Evolutionary conservation across 2,888 invertebrate species (phyloP), one percentile per base, ranked within the genome.

Genomic region (Clostera curtula): DNA sequence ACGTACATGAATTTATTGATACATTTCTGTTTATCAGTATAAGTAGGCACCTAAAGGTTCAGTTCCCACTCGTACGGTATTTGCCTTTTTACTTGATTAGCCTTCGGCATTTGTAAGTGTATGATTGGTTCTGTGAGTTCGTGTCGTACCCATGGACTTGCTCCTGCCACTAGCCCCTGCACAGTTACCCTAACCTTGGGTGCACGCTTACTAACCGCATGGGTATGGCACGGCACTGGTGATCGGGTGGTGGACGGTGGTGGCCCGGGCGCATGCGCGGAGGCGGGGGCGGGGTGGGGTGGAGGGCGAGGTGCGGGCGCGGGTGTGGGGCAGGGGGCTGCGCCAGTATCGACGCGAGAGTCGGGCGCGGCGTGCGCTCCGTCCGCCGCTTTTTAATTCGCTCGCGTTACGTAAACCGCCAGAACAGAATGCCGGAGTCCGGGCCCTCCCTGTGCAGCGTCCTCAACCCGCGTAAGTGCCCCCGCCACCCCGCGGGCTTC

Each of bases 291-390:
- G 40, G 36, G 40, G 29, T 37, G 51, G 27, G 55, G 29, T 37
- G 51, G 27, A 55, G 29, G 34, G 36, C 44, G 49, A 31, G 47
- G 33, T 35, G 43, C 30, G 39, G 41, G 41, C 48, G 43, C 57
- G 47, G 48, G 48, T 51, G 57, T 49, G 43, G 52, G 47, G 65
- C 46, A 61, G 61, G 60, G 66, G 60, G 68, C 67, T 59, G 72
- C 68, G 66, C 57, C 73, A 75, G 79, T 80, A 80, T 82, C 77
- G 86, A 86, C 84, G 82, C 82, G 79, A 77, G 70, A 73, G 77
- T 79, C 80, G 74, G 80, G 72, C 82, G 85, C 80, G 79, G 72
- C 73, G 77, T 71, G 83, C 75, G 76, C 73, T 68, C 64, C 57
- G 57, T 67, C 58, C 59, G 76, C 72, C 72, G 71, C 69, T 56